Evolutionary conservation across 2,888 invertebrate species (phyloP).

Genomic region (Lagria hirta): DNA sequence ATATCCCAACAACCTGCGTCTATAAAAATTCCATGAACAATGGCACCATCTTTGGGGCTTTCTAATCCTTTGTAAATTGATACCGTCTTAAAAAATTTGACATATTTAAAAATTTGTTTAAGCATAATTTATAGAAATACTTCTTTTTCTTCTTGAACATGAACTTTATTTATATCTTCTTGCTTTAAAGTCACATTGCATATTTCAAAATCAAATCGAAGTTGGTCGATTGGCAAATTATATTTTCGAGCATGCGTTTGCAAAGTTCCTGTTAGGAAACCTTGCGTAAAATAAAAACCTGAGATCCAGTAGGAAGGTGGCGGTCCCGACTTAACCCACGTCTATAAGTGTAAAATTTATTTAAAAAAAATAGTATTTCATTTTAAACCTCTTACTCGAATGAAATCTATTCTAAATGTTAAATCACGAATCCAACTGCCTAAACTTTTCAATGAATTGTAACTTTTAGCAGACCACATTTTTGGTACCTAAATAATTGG

Average conservation of each 20-base stretch:
- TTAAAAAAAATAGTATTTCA: constrained; percentile 5
- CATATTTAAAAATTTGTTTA: constrained; percentile 12
- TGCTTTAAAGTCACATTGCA: constrained; percentile 61
- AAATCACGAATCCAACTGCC: constrained; percentile 86
- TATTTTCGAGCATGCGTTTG: constrained; percentile 88
- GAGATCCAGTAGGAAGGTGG: constrained; percentile 90
- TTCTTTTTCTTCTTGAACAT: constrained; percentile 48
- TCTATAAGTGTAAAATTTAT: constrained; percentile 54
- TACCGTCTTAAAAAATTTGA: constrained; percentile 43
- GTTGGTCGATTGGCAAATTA: constrained; percentile 81
- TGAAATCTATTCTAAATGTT: constrained; percentile 76
- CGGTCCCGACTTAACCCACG: constrained; percentile 69
- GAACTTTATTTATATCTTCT: constrained; percentile 63
- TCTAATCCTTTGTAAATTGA: constrained; percentile 60
- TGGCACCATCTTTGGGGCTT: constrained; percentile 67
- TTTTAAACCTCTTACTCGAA: constrained; percentile 58
- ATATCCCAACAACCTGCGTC: constrained; percentile 89
- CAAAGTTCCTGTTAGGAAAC: constrained; percentile 85
- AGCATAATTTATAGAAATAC: constrained; percentile 30
- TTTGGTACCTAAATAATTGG: constrained; percentile 64
- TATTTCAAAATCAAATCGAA: constrained; percentile 80
- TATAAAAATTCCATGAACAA: constrained; percentile 79
- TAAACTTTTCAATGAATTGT: constrained; percentile 85
- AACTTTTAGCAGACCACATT: constrained; percentile 80
- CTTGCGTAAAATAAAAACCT: constrained; percentile 92